Conservation (phyloP, 1,140 invertebrate genomes). For the Cherax quadricarinatus region DNA sequence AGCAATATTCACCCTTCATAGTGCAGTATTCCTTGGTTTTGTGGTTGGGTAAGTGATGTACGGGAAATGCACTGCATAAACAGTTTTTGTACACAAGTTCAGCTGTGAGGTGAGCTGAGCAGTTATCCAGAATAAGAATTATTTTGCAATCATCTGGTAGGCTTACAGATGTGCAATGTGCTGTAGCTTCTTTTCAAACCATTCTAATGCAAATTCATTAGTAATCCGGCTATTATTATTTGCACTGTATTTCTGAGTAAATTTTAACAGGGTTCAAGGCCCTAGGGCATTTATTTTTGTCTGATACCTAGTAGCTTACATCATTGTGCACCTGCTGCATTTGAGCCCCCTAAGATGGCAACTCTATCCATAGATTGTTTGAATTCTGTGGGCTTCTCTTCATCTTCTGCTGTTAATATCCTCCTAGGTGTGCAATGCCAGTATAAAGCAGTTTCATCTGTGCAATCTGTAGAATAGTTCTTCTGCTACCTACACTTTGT, state of each 20-base stretch:
- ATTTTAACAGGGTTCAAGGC: conserved; percentile 18
- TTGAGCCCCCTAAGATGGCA: neutral
- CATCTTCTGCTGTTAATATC: neutral
- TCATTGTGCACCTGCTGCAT: conserved; percentile 9
- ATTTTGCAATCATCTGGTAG: conserved; percentile 7
- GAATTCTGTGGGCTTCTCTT: neutral
- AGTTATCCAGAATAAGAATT: conserved; percentile 22
- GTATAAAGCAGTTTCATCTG: conserved; percentile 18
- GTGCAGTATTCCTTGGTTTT: conserved; percentile 9
- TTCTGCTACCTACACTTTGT: too few species aligned
- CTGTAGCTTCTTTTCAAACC: conserved; percentile 33
- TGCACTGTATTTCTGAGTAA: conserved; percentile 7
- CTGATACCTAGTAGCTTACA: conserved; percentile 10
- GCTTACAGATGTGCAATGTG: conserved; percentile 22
- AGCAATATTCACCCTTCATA: conserved; percentile 19
- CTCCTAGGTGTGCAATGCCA: neutral
- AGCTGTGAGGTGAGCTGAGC: conserved; percentile 7
- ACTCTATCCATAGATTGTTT: conserved; percentile 11
- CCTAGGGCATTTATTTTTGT: conserved; percentile 21
- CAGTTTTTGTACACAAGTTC: neutral
- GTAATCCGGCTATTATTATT: conserved; percentile 30
- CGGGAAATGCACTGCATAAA: conserved; percentile 20
- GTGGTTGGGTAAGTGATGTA: neutral
- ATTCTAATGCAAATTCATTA: neutral
- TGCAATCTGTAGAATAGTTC: too few species aligned